A percentile compares a stretch with the other conserved stretches of the same genome.
Evolutionary conservation across 2,113 vertebrate genomes (phyloP).

Genomic region (Gorilla gorilla): DNA sequence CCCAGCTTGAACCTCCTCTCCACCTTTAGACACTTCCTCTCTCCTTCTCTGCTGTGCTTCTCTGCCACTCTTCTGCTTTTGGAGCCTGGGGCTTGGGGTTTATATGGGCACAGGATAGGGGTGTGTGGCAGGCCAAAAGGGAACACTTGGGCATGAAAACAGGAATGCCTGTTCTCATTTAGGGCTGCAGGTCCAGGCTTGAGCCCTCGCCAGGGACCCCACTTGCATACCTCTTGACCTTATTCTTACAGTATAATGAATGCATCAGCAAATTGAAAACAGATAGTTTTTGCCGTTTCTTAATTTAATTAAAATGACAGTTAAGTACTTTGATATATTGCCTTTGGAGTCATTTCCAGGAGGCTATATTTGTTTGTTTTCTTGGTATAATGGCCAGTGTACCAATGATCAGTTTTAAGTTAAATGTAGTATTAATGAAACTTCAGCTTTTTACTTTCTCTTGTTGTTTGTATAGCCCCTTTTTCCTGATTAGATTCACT

Average conservation of each 20-base stretch:
- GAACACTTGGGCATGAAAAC: too few relatives aligned
- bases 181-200: too few relatives aligned
- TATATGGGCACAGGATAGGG: too few relatives aligned
- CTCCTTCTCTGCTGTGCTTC: too few relatives aligned
- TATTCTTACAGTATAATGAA: constrained; percentile 30
- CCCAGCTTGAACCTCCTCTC: too few relatives aligned
- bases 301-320: constrained; percentile 21
- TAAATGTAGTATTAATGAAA: constrained; percentile 23
- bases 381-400: background rate
- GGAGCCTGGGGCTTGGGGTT: too few relatives aligned
- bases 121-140: too few relatives aligned
- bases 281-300: background rate
- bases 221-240: too few relatives aligned
- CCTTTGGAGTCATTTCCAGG: background rate
- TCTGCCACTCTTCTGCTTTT: too few relatives aligned
- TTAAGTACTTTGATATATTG: background rate
- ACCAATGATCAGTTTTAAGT: background rate
- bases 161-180: too few relatives aligned
- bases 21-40: too few relatives aligned
- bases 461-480: constrained; percentile 6
- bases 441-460: background rate
- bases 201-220: too few relatives aligned
- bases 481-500: background rate
- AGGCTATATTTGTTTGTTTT: background rate
- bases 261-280: background rate